Conservation (phyloP, 2,113 vertebrate genomes). For the Leucoraja erinaceus region DNA sequence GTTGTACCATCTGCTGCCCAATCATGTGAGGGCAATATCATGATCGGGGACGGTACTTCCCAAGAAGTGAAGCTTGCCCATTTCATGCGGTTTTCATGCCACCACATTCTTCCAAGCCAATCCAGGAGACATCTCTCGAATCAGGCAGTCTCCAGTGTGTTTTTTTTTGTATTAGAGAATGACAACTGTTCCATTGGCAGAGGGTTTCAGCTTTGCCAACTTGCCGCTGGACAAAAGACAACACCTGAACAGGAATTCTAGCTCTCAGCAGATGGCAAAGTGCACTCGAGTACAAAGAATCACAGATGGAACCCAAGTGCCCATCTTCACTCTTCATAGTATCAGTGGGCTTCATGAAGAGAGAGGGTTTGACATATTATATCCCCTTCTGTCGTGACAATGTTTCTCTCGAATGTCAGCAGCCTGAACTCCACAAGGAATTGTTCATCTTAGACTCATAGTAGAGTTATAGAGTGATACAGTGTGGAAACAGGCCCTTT, state of each 20-base stretch:
- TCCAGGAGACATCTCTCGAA: background rate
- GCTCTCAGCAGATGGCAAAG: conserved; percentile 8
- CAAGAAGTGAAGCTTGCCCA: too few species aligned
- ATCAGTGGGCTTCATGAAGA: background rate
- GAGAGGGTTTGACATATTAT: too few species aligned
- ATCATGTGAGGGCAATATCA: too few species aligned
- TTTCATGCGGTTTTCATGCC: too few species aligned
- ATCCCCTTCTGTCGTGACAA: too few species aligned
- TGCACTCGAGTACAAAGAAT: background rate
- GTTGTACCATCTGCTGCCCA: too few species aligned
- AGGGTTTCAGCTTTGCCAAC: background rate
- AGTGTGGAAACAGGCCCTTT: too few species aligned
- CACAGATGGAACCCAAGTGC: background rate
- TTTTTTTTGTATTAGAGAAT: background rate
- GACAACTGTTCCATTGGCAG: background rate
- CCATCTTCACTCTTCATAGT: background rate
- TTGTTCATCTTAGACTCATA: too few species aligned
- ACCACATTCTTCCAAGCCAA: background rate
- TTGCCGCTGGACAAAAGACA: background rate
- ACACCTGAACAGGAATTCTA: background rate
- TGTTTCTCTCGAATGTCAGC: too few species aligned
- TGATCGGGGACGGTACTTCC: too few species aligned
- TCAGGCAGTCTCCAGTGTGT: background rate
- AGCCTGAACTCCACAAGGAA: too few species aligned
- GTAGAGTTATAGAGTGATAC: too few species aligned